Conservation (phyloP, 2,113 vertebrate genomes). For the Cariama cristata region DNA sequence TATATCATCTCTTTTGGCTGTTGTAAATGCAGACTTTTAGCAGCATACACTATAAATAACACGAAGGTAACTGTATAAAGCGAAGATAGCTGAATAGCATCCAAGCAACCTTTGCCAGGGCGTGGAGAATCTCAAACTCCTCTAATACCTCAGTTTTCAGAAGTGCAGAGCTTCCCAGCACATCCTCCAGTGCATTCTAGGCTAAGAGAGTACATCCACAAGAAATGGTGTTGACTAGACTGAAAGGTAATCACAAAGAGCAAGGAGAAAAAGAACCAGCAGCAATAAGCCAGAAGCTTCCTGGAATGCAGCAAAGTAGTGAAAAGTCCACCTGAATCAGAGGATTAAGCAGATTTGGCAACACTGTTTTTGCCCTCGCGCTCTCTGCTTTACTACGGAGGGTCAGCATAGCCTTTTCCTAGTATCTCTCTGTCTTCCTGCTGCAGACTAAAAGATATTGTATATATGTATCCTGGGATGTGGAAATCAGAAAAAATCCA, state of each 20-base stretch:
- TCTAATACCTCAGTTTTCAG: background rate
- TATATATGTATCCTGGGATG: background rate
- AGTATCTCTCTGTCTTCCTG: background rate
- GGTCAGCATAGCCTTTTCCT: background rate
- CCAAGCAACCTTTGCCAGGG: background rate
- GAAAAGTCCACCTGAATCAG: background rate
- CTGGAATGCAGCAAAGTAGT: background rate
- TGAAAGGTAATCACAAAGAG: background rate
- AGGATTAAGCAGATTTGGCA: background rate
- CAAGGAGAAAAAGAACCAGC: background rate
- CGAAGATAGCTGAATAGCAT: background rate
- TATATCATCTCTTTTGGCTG: background rate
- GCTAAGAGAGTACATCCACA: background rate
- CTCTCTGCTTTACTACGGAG: background rate
- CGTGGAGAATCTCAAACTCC: background rate
- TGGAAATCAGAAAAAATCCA: background rate
- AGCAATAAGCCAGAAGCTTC: background rate
- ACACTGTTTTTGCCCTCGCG: fast-evolving
- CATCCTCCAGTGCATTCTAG: background rate
- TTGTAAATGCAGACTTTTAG: background rate
- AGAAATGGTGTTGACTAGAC: background rate
- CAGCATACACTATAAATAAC: background rate
- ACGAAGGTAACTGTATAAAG: background rate
- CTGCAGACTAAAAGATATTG: background rate
- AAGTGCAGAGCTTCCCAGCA: background rate